Conservation (phyloP, 2,888 invertebrate genomes). For the Hymenopus coronatus region DNA sequence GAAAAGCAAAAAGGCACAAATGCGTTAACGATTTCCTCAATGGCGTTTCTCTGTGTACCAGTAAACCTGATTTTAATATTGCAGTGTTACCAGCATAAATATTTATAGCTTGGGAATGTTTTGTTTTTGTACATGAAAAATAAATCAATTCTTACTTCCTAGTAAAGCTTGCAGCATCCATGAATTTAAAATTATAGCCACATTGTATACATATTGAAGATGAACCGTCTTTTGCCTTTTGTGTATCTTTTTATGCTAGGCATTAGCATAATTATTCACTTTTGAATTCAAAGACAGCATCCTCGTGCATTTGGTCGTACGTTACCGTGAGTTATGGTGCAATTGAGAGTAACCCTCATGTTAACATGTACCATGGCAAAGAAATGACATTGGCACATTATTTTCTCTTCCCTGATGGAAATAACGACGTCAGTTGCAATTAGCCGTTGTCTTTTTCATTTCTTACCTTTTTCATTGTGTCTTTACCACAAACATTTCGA, state of each 20-base stretch:
- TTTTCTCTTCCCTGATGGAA: not conserved
- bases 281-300: not conserved
- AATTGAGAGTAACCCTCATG: not conserved
- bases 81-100: not conserved
- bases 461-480: not conserved
- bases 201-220: not conserved
- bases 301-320: not conserved
- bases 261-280: constrained; percentile 10
- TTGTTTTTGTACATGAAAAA: not conserved
- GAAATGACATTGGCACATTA: not conserved
- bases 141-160: not conserved
- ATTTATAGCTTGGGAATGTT: not conserved
- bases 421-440: not conserved
- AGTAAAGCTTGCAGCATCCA: not conserved
- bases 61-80: not conserved
- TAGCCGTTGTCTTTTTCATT: not conserved
- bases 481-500: not conserved
- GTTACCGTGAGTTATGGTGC: not conserved
- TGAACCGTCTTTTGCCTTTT: not conserved
- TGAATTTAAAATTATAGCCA: not conserved
- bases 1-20: not conserved
- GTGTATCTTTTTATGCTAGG: not conserved
- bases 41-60: not conserved
- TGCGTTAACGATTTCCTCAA: not conserved
- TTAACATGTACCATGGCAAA: not conserved